Conservation (phyloP, 2,888 invertebrate genomes). For the Drosophila percnosoma region DNA sequence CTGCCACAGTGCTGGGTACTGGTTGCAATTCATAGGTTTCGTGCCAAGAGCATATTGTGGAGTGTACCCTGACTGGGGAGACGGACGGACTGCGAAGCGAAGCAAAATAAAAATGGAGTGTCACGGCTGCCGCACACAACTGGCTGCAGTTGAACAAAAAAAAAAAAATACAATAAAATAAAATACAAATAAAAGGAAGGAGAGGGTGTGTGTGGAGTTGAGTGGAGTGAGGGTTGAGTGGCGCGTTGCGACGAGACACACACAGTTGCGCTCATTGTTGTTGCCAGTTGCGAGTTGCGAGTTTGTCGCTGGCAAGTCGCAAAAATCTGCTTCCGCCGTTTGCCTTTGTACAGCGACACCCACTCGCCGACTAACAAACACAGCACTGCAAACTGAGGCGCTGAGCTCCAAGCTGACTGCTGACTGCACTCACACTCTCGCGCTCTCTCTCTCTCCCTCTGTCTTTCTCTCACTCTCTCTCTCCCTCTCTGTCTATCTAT, state of each 20-base stretch:
- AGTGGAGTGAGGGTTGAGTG: conserved; percentile 10
- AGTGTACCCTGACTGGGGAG: background rate
- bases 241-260: conserved; percentile 26
- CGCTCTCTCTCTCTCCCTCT: conserved; percentile 26
- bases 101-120: conserved; percentile 77
- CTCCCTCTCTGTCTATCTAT: conserved; percentile 21
- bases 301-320: conserved; percentile 34
- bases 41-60: conserved; percentile 63
- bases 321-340: conserved; percentile 65
- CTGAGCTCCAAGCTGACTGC: conserved; percentile 17
- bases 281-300: conserved; percentile 18
- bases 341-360: conserved; percentile 52
- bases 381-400: conserved; percentile 15
- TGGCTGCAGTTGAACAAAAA: conserved; percentile 32
- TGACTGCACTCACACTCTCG: conserved; percentile 23
- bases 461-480: conserved; percentile 16
- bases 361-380: conserved; percentile 45
- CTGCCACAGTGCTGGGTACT: conserved; percentile 13
- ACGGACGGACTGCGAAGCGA: conserved; percentile 33
- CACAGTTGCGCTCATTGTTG: conserved; percentile 56
- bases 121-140: conserved; percentile 70
- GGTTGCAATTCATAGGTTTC: conserved; percentile 52
- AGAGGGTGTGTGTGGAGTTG: conserved; percentile 8
- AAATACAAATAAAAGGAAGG: background rate
- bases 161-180: conserved; percentile 4